Evolutionary conservation across 2,888 invertebrate species (phyloP), one percentile per base, ranked within the genome.

Genomic region (Argynnis bischoffii): DNA sequence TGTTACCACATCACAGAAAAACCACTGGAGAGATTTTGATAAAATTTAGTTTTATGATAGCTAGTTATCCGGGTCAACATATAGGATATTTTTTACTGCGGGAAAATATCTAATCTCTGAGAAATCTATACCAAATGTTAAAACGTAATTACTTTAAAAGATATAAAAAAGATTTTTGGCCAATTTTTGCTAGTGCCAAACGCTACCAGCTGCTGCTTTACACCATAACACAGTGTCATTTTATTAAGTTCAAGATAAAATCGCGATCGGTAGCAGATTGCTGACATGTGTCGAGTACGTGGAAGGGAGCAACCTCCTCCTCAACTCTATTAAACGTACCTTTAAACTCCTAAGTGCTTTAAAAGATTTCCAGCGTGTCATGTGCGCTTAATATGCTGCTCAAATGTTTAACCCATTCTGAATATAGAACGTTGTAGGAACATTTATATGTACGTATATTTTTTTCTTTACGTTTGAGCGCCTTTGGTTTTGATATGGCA

Each of bases 221-320:
- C 16, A 55, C 65, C 69, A 68, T 54, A 69, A 54, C 72, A 75
- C 78, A 81, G 83, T 82, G 85, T 85, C 86, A 88, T 89, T 87
- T 89, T 89, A 89, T 88, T 86, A 89, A 89, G 85, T 86, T 85
- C 75, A 83, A 79, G 83, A 83, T 83, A 81, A 80, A 79, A 84
- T 86, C 81, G 80, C 76, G 85, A 87, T 87, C 80, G 84, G 81
- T 79, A 80, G 81, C 80, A 77, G 83, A 85, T 82, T 80, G 82
- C 81, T 81, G 85, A 88, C 88, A 87, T 84, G 86, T 87, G 88
- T 88, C 81, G 86, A 73, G 80, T 79, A 83, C 85, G 86, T 47
- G 55, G 67, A 63, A 68, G 68, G 64, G 59, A 66, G 56, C 54
- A 66, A 26, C 53, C 31, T 57, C 68, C 60, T 63, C 68, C 60